Evolutionary conservation across 2,888 invertebrate species (phyloP).

Genomic region (Coecobrya sp.): DNA sequence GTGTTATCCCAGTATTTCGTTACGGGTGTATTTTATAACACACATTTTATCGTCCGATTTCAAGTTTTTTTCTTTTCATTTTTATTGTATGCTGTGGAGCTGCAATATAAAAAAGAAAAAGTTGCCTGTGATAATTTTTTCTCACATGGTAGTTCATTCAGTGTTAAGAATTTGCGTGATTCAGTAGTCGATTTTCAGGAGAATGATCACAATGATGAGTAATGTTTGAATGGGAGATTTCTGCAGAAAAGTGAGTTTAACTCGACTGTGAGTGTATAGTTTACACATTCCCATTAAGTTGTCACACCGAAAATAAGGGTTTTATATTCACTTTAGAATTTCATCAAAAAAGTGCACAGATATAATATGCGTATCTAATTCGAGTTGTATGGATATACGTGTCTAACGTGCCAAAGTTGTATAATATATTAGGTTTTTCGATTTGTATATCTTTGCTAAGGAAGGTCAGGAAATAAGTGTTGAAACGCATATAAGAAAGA

Average conservation of each 20-base stretch:
- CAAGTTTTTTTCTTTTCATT: not conserved
- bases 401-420: no score
- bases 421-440: no score
- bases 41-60: conserved; percentile 8
- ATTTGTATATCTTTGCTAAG: no score
- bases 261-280: not conserved
- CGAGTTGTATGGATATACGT: not conserved
- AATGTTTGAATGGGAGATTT: not conserved
- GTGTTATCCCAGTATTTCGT: conserved; percentile 47
- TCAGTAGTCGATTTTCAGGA: not conserved
- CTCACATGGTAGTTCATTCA: conserved; percentile 50
- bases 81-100: conserved; percentile 10
- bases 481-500: not conserved
- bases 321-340: not conserved
- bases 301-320: not conserved
- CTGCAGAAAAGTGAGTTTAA: conserved; percentile 18
- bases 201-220: not conserved
- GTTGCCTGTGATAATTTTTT: conserved; percentile 67
- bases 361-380: not conserved
- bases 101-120: conserved; percentile 61
- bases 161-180: conserved; percentile 47
- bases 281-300: not conserved
- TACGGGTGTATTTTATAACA: conserved; percentile 50
- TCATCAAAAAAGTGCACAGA: no score
- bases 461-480: no score